Evolutionary conservation across 2,888 invertebrate species (phyloP).

Genomic region (Candidula unifasciata): DNA sequence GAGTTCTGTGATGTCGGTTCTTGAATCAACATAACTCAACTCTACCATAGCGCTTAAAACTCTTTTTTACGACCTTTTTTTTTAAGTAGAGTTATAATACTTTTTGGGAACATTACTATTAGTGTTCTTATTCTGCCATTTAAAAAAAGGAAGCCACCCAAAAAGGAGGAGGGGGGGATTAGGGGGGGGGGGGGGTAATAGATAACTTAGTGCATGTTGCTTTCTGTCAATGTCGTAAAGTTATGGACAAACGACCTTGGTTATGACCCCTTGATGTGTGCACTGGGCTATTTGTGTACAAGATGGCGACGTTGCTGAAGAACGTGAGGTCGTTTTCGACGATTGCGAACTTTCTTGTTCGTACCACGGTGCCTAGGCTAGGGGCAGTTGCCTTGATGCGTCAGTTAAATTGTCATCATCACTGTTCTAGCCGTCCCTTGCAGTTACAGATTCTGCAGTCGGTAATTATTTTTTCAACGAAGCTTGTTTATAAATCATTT

Average conservation of each 20-base stretch:
- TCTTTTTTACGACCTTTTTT: too few relatives aligned
- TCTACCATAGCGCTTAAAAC: too few relatives aligned
- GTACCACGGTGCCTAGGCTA: constrained; percentile 52
- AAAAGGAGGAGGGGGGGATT: too few relatives aligned
- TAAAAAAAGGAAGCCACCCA: too few relatives aligned
- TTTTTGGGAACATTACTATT: not conserved
- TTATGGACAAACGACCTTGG: constrained; percentile 21
- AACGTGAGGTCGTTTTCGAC: constrained; percentile 54
- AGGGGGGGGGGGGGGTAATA: not conserved
- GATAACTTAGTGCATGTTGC: not conserved
- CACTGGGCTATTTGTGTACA: constrained; percentile 27
- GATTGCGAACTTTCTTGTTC: constrained; percentile 50
- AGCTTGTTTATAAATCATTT: too few relatives aligned
- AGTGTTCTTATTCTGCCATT: not conserved
- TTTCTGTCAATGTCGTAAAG: not conserved
- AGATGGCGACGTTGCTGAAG: constrained; percentile 57
- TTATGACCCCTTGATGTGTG: not conserved
- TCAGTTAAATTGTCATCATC: constrained; percentile 46
- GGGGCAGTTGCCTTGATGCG: constrained; percentile 53
- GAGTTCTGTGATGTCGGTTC: too few relatives aligned
- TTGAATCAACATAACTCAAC: too few relatives aligned
- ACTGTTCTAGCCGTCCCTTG: constrained; percentile 12
- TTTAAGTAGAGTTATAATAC: too few relatives aligned
- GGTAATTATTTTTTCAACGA: constrained; percentile 13
- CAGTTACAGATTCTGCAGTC: constrained; percentile 1